Evolutionary conservation across 1,140 invertebrate genomes (phyloP).

Genomic region (Schmidtea mediterranea): DNA sequence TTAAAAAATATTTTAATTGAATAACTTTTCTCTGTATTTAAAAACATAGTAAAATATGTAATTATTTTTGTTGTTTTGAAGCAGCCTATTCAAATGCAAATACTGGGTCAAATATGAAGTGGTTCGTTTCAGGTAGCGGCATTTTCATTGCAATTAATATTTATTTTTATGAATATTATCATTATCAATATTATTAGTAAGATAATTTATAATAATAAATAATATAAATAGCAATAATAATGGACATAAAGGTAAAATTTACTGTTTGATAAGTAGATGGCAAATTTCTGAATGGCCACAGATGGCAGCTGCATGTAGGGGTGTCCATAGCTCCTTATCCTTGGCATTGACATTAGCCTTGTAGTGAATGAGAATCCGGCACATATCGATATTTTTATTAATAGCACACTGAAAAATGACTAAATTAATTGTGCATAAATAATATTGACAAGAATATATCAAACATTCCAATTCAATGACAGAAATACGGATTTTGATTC

Average conservation of each 20-base stretch:
- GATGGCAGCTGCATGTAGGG: conserved; percentile 71
- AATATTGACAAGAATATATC: too few relatives aligned
- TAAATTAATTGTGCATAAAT: too few relatives aligned
- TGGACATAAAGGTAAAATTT: conserved; percentile 18
- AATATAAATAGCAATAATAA: neutral
- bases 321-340: conserved; percentile 84
- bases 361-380: conserved; percentile 56
- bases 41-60: too few relatives aligned
- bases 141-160: too few relatives aligned
- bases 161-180: neutral
- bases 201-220: neutral
- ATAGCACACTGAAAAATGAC: conserved; percentile 66
- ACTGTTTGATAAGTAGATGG: conserved; percentile 40
- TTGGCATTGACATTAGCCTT: conserved; percentile 83
- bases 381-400: conserved; percentile 81
- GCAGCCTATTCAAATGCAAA: too few relatives aligned
- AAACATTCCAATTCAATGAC: too few relatives aligned
- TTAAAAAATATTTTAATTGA: too few relatives aligned
- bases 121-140: too few relatives aligned
- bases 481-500: too few relatives aligned
- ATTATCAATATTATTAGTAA: conserved; percentile 1
- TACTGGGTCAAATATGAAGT: too few relatives aligned
- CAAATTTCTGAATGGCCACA: conserved; percentile 65
- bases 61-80: too few relatives aligned
- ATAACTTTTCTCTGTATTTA: too few relatives aligned